Conservation (phyloP, 1,140 invertebrate genomes). For the Centruroides sculpturatus region DNA sequence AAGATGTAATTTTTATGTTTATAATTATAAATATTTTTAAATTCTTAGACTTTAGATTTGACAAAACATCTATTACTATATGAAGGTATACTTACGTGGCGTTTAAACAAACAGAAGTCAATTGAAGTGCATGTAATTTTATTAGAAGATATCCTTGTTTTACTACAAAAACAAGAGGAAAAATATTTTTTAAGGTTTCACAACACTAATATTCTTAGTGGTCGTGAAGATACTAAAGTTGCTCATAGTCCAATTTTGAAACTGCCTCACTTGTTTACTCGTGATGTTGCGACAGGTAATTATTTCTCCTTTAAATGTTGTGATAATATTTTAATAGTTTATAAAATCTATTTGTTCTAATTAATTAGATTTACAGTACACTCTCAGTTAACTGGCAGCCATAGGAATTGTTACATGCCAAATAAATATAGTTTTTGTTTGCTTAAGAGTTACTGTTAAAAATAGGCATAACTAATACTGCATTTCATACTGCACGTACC, state of each 20-base stretch:
- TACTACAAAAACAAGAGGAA: constrained; percentile 74
- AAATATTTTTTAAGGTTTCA: constrained; percentile 66
- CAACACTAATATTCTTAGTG: constrained; percentile 30
- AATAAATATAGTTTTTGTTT: too few species aligned
- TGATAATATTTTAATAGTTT: too few species aligned
- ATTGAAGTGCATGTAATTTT: constrained; percentile 74
- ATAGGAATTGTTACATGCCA: too few species aligned
- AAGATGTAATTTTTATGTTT: too few species aligned
- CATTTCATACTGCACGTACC: too few species aligned
- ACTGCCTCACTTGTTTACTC: constrained; percentile 46
- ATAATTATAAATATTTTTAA: neutral
- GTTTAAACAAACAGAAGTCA: constrained; percentile 47
- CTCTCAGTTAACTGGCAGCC: too few species aligned
- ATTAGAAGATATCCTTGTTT: constrained; percentile 68
- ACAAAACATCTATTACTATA: constrained; percentile 65
- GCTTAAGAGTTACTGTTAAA: too few species aligned
- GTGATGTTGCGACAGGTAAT: constrained; percentile 51
- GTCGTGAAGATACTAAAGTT: constrained; percentile 35
- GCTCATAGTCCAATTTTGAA: constrained; percentile 55
- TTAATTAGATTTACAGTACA: too few species aligned
- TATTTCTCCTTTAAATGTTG: neutral
- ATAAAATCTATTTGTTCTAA: too few species aligned
- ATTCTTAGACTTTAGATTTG: constrained; percentile 48
- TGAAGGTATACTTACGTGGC: constrained; percentile 65
- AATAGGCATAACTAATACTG: too few species aligned